A percentile compares a stretch with the other conserved stretches of the same genome.
phyloP scores from a whole-genome alignment of 2,888 invertebrate species.

The Brenthis ino region DNA sequence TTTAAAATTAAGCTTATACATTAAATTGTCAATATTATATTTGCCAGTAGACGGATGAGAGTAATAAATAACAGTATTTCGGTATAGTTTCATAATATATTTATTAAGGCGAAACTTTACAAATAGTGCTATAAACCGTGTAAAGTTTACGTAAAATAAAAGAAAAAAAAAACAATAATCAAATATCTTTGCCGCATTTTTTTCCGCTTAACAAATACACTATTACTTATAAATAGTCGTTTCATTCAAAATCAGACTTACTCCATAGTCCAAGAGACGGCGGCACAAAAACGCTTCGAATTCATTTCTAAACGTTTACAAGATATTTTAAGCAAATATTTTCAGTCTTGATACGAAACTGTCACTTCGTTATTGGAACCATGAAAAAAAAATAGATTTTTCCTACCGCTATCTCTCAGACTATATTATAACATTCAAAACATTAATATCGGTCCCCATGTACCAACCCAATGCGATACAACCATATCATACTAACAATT shows the following conservation, averaged over 20 bases:
- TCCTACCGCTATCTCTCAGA: neutral
- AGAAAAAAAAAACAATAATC: slow-evolving; percentile 43
- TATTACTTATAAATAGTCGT: slow-evolving; percentile 23
- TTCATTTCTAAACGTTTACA: neutral
- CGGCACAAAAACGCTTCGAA: neutral
- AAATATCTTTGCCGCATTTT: slow-evolving; percentile 33
- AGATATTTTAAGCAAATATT: neutral
- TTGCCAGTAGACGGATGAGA: too few species aligned
- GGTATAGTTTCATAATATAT: slow-evolving; percentile 32
- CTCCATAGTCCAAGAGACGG: slow-evolving; percentile 6
- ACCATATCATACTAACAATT: neutral
- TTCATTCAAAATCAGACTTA: slow-evolving; percentile 34
- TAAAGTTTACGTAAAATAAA: slow-evolving; percentile 63
- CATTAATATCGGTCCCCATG: slow-evolving; percentile 6
- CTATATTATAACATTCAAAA: neutral
- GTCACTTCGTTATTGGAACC: too few species aligned
- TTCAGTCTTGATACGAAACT: too few species aligned
- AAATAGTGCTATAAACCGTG: slow-evolving; percentile 57
- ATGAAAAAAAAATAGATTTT: neutral
- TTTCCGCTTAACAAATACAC: slow-evolving; percentile 18
- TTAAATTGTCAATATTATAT: too few species aligned
- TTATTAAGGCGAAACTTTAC: slow-evolving; percentile 42
- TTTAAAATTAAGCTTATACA: too few species aligned
- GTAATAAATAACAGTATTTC: neutral
- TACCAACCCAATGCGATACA: neutral